phyloP scores from a whole-genome alignment of 2,888 invertebrate species.

The Papilio gigon region DNA sequence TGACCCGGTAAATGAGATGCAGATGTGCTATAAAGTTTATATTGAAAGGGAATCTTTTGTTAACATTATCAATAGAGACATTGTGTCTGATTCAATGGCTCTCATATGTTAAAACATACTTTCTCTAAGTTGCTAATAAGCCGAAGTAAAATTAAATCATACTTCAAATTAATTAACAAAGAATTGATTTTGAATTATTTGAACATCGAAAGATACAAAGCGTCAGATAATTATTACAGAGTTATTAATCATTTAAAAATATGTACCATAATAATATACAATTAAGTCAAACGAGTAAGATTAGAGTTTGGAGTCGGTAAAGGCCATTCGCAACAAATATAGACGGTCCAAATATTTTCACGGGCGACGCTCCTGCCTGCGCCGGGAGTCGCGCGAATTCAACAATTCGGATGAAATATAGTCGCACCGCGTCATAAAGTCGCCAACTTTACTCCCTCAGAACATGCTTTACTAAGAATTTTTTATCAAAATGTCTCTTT shows the following conservation, averaged over 20 bases:
- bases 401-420: constrained; percentile 32
- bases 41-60: constrained; percentile 5
- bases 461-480: constrained; percentile 40
- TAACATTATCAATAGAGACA: neutral
- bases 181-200: neutral
- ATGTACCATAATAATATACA: neutral
- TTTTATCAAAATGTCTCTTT: neutral
- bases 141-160: neutral
- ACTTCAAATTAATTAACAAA: too few species aligned
- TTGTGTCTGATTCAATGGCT: neutral
- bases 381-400: constrained; percentile 30
- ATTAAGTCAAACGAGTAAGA: constrained; percentile 16
- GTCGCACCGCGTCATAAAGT: constrained; percentile 30
- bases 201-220: neutral
- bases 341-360: constrained; percentile 78
- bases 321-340: constrained; percentile 73
- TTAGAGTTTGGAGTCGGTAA: constrained; percentile 71
- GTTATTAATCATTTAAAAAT: neutral
- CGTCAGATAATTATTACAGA: neutral
- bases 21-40: constrained; percentile 6
- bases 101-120: neutral
- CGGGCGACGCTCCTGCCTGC: constrained; percentile 68
- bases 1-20: constrained; percentile 10
- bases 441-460: constrained; percentile 11
- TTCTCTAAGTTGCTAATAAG: neutral